A percentile compares a stretch with the other conserved stretches of the same genome.
Evolutionary conservation across 2,113 vertebrate genomes (phyloP).

Genomic region (Rhabdornis inornatus): DNA sequence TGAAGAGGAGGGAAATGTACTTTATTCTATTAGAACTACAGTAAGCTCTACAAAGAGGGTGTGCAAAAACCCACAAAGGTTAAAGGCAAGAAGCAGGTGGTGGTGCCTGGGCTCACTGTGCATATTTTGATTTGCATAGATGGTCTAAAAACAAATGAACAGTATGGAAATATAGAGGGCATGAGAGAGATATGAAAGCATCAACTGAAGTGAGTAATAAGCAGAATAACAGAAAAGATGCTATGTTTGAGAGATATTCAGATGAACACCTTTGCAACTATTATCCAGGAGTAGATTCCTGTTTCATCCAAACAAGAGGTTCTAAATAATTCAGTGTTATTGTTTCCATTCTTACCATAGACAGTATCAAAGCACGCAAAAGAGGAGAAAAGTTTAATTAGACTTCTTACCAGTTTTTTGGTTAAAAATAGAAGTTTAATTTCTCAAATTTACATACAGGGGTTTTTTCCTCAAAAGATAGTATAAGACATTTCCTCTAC

Average conservation of each 20-base stretch:
- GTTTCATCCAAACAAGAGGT: background rate
- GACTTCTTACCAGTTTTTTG: background rate
- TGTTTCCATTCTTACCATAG: background rate
- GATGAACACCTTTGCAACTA: background rate
- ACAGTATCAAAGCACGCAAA: background rate
- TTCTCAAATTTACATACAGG: background rate
- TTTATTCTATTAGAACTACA: background rate
- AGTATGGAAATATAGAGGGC: background rate
- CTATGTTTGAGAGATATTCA: background rate
- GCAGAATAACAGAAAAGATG: background rate
- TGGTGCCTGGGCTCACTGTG: background rate
- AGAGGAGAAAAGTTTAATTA: background rate
- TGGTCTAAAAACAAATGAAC: background rate
- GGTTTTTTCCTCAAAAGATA: background rate
- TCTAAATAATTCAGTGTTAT: slow-evolving; percentile 2
- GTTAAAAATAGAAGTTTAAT: background rate
- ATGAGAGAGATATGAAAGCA: background rate
- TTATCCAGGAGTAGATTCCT: background rate
- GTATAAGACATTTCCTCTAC: background rate
- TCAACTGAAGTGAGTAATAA: background rate
- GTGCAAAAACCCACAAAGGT: background rate
- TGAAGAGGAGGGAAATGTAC: background rate
- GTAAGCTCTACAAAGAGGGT: background rate
- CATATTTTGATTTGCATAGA: background rate
- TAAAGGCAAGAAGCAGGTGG: background rate